Evolutionary conservation across 2,888 invertebrate genomes (phyloP).

Genomic region (Xestia ashworthii): DNA sequence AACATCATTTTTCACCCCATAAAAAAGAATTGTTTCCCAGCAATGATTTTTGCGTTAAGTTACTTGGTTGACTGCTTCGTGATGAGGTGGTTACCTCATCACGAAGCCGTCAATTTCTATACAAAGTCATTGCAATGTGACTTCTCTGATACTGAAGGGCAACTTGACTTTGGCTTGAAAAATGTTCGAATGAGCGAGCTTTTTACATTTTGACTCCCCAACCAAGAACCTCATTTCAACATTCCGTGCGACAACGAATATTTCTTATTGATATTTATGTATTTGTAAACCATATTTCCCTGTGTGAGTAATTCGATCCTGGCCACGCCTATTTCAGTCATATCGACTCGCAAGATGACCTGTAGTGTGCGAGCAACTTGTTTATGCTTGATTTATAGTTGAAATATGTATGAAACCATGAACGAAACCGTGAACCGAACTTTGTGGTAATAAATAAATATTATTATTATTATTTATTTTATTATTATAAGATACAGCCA

Average conservation of each 20-base stretch:
- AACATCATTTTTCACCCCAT: too few species aligned
- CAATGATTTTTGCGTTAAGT: too few species aligned
- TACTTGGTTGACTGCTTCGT: too few species aligned
- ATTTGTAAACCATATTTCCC: background rate
- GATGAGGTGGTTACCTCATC: too few species aligned
- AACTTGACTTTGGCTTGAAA: background rate
- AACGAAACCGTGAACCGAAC: too few species aligned
- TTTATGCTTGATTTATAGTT: conserved; percentile 20
- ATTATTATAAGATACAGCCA: conserved; percentile 15
- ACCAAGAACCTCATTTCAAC: background rate
- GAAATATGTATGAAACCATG: conserved; percentile 15
- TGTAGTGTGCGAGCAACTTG: conserved; percentile 34
- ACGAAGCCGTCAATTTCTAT: too few species aligned
- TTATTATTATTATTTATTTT: too few species aligned
- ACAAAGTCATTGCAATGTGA: background rate
- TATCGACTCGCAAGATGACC: conserved; percentile 19
- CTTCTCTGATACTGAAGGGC: background rate
- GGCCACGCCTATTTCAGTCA: conserved; percentile 34
- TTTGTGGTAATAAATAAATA: too few species aligned
- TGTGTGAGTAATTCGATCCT: conserved; percentile 26
- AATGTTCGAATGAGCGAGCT: background rate
- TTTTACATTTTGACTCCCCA: background rate
- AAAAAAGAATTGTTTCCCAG: too few species aligned
- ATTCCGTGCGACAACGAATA: background rate
- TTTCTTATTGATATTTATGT: background rate